Base-by-base conservation (phyloP, 2,113 vertebrate genomes). In the Formicarius rufipectus region DNA sequence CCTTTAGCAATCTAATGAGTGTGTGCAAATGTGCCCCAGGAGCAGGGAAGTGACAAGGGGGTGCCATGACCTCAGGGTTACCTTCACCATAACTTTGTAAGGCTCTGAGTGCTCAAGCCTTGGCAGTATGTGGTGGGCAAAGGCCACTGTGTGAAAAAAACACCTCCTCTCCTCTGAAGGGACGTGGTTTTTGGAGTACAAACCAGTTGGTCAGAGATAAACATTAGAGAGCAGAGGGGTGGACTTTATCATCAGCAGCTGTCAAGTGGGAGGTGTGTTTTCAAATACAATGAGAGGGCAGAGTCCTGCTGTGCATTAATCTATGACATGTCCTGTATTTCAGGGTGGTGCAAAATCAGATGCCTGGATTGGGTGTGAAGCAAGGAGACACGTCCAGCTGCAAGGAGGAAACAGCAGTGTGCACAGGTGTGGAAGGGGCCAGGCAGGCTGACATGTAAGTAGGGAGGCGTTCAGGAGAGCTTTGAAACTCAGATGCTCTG, bases 341-440 rank as follows among this genome's bases (percentile, higher is more conserved):
- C 94, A 87, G 93, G 95, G 95, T 53, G 93, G 94, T 72, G 91
- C 68, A 28, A 55, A 88, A 67, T 59, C 68, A 52, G 76, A 96
- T 97, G 89, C 93, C 92, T 86, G 89, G 23, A 28, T 14, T 89
- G 96, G 94, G 95, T 19, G 93, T 96, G 95, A 84, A 66, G 76
- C 86, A 2, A n/a, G 73, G 83, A 93, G 83, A 64, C 91, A 52
- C 7, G 10, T 92, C 80, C 77, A 60, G 91, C 91, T 52, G 89
- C 69, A 64, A 53, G 90, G 83, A 92, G 96, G 91, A 97, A 96
- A 84, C 56, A 21, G 91, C 63, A 49, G 45, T 2, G 0, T 40
- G 37, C 63, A 13, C 5, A 11, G 63, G 35, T 71, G 85, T 74
- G 83, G 73, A 92, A 81, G 60, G 55, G 76, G 63, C 90, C 85